phyloP scores from a whole-genome alignment of 2,888 invertebrate genomes.

The Drosophila recens region DNA sequence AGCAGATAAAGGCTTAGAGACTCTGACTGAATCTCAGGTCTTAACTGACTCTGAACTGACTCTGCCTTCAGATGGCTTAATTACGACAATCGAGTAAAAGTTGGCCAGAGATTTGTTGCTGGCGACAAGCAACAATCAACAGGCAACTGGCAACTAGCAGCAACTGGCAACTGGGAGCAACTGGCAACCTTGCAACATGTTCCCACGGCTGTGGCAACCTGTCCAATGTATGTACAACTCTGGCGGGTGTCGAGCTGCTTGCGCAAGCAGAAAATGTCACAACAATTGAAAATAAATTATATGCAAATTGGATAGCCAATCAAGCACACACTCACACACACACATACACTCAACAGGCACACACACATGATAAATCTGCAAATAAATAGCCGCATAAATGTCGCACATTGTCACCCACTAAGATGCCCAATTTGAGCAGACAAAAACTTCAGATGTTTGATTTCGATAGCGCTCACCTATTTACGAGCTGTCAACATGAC shows the following conservation, averaged over 20 bases:
- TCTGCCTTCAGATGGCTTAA: constrained; percentile 59
- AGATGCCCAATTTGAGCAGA: constrained; percentile 44
- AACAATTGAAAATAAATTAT: constrained; percentile 80
- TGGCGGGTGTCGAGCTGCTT: constrained; percentile 42
- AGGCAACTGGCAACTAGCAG: constrained; percentile 5
- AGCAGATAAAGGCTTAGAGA: constrained; percentile 53
- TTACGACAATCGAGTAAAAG: constrained; percentile 69
- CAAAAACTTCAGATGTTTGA: constrained; percentile 18
- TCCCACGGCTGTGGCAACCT: constrained; percentile 72
- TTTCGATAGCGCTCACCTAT: constrained; percentile 28
- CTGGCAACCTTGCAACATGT: constrained; percentile 41
- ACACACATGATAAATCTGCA: constrained; percentile 44
- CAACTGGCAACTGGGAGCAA: constrained; percentile 34
- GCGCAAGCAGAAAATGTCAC: constrained; percentile 73
- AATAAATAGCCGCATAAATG: constrained; percentile 45
- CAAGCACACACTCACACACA: constrained; percentile 25
- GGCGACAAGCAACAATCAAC: constrained; percentile 21
- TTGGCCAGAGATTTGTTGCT: constrained; percentile 33
- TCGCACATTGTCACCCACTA: constrained; percentile 52
- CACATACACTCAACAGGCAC: background rate
- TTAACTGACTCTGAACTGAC: background rate
- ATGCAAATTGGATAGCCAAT: constrained; percentile 76
- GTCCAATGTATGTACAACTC: constrained; percentile 24
- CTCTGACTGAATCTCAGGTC: constrained; percentile 4
- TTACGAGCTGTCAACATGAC: constrained; percentile 45